These are phyloP conservation scores for Mactra quadrangularis DNA, from an alignment of 1,140 invertebrate species.

Conservation along the genomic window DNA sequence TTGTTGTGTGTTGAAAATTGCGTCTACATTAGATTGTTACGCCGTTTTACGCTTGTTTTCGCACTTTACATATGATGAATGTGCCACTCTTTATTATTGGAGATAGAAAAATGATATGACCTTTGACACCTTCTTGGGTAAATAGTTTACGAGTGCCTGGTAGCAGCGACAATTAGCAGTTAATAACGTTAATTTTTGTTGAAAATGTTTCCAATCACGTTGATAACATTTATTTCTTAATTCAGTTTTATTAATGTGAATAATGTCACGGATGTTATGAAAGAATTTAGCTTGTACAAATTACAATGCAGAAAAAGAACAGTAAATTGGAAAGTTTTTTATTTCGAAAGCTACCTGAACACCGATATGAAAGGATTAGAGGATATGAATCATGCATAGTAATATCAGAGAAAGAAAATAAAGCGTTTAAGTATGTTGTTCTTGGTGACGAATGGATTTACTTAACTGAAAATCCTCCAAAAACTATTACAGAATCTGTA, in stretches of 20 bases:
- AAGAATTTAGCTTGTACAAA: too few relatives aligned
- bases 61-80: too few relatives aligned
- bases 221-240: constrained; percentile 45
- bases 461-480: constrained; percentile 82
- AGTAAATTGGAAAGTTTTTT: constrained; percentile 82
- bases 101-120: constrained; percentile 10
- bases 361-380: constrained; percentile 81
- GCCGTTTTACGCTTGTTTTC: too few relatives aligned
- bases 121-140: constrained; percentile 62
- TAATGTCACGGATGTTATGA: not conserved
- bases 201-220: constrained; percentile 29
- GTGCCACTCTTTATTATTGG: constrained; percentile 7
- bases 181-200: constrained; percentile 40
- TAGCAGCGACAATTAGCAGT: constrained; percentile 59
- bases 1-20: too few relatives aligned
- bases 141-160: constrained; percentile 67
- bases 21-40: too few relatives aligned
- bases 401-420: constrained; percentile 81
- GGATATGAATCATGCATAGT: constrained; percentile 83
- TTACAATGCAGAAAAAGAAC: constrained; percentile 76
- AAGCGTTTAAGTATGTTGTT: constrained; percentile 81
- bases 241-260: not conserved
- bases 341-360: constrained; percentile 76
- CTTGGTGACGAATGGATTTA: constrained; percentile 82
- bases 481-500: constrained; percentile 73